A percentile compares a stretch with the other conserved stretches of the same genome.
These are phyloP conservation scores for Grammomys surdaster DNA, from an alignment of 2,113 vertebrate genomes.

Conservation along the genomic window DNA sequence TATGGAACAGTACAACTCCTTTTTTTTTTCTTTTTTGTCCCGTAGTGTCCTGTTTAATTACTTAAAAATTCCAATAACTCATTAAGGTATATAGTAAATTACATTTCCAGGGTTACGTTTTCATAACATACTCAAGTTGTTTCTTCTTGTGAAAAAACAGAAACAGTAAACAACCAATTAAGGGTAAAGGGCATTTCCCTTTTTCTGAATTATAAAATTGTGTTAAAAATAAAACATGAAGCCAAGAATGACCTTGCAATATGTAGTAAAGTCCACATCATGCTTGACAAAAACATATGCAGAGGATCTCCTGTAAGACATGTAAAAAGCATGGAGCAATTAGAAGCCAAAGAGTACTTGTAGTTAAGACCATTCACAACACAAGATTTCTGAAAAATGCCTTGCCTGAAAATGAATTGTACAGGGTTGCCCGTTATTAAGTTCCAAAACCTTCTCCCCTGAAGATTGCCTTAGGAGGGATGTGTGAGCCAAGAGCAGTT, in stretches of 20 bases:
- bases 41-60: conserved; percentile 66
- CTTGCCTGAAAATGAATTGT: conserved; percentile 36
- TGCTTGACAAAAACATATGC: neutral
- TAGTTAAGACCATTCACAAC: conserved; percentile 55
- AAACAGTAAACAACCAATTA: neutral
- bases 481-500: neutral
- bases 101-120: conserved; percentile 46
- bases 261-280: neutral
- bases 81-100: conserved; percentile 62
- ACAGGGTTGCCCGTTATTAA: conserved; percentile 37
- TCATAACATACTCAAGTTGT: conserved; percentile 16
- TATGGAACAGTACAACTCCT: conserved; percentile 69
- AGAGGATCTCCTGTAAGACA: neutral
- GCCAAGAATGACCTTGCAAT: neutral
- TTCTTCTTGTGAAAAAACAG: conserved; percentile 24
- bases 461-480: conserved; percentile 54
- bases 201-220: conserved; percentile 14
- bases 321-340: neutral
- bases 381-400: neutral
- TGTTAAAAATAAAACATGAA: conserved; percentile 1
- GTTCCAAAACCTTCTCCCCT: conserved; percentile 12
- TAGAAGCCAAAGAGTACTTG: conserved; percentile 41
- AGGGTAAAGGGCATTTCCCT: neutral
- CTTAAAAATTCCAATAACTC: conserved; percentile 77
- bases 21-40: neutral